Base-by-base conservation (phyloP, 2,113 vertebrate genomes). In the Oncorhynchus gorbuscha region DNA sequence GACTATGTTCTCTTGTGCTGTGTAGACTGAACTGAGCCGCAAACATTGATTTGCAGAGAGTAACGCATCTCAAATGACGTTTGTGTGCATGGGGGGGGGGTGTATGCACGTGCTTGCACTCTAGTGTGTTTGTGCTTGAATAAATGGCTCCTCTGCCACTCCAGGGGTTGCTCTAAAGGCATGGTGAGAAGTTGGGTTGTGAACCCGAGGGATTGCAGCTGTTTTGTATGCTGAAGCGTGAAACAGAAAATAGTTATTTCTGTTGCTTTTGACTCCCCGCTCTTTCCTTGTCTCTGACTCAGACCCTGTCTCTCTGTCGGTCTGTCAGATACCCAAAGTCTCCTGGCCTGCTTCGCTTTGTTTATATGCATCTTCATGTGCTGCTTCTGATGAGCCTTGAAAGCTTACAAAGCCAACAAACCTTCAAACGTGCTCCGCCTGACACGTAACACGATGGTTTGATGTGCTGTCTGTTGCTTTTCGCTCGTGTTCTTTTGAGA, bases 251-350 rank as follows among this genome's bases (percentile, higher is more conserved):
- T 59, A 45, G 16, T 69, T 13, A 11, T 61, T 75, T 72, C 24
- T 72, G 3, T 18, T 6, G 67, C 70, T 66, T 14, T 61, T 61
- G 3, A 35, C 16, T 71, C 66, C 16, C 58, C 11, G 68, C 70
- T 49, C n/a, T 24, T 62, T 24, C 59, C 8, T 16, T 22, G 20
- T 22, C 59, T 62, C 59, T 62, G 59, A 76, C 66, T 73, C 73
- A 59, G 28, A 55, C 69, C 13, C 20, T 74, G 8, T 20, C 35
- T 30, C 39, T 59, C 58, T 59, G 58, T 61, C 61, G 12, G n/a
- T 64, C 61, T 18, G 51, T 76, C 86, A 86, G 87, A 89, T 89
- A 84, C 12, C 89, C 87, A 91, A 89, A 89, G 90, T 72, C 12
- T 79, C 75, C 16, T 11, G 49, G 49, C 14, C 83, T 69, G 65